Percentiles rank a stretch among this genome's conserved stretches.
Conservation (phyloP, 2,113 vertebrate genomes). For the Sturnira hondurensis region DNA sequence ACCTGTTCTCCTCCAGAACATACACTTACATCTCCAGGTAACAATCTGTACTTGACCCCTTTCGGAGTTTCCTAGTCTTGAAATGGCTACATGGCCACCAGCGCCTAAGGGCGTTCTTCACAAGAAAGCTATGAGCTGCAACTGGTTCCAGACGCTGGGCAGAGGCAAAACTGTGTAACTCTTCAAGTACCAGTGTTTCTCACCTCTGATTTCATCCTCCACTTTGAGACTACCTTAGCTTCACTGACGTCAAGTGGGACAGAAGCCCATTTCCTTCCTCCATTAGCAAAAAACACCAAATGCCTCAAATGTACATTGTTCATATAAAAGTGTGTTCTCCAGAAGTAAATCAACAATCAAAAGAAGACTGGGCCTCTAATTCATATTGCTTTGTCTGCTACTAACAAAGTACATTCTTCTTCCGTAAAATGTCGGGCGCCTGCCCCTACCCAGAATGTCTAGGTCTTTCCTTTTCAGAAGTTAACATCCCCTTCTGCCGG, state of each 20-base stretch:
- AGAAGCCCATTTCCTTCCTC: constrained; percentile 75
- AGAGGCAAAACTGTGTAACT: constrained; percentile 84
- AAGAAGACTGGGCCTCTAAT: constrained; percentile 84
- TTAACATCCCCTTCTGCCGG: constrained; percentile 70
- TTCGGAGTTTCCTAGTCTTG: constrained; percentile 84
- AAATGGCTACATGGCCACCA: constrained; percentile 86
- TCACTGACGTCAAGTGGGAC: constrained; percentile 79
- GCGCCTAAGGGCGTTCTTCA: constrained; percentile 83
- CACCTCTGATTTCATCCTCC: constrained; percentile 66
- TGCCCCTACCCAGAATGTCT: constrained; percentile 86
- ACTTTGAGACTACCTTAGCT: constrained; percentile 75
- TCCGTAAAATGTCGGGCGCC: constrained; percentile 84
- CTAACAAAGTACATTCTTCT: constrained; percentile 78
- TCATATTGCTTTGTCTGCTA: constrained; percentile 86
- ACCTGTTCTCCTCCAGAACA: constrained; percentile 96
- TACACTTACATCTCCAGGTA: constrained; percentile 99
- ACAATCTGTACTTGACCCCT: constrained; percentile 87
- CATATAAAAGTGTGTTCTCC: constrained; percentile 80
- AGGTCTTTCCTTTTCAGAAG: constrained; percentile 79
- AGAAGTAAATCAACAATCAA: constrained; percentile 78
- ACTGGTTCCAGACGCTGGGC: constrained; percentile 86
- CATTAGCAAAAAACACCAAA: constrained; percentile 78
- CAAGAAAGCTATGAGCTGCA: constrained; percentile 81
- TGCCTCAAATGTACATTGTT: constrained; percentile 83
- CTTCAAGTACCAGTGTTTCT: constrained; percentile 73